These are phyloP conservation scores for Varroa destructor DNA, from an alignment of 1,140 invertebrate genomes.

Conservation along the genomic window DNA sequence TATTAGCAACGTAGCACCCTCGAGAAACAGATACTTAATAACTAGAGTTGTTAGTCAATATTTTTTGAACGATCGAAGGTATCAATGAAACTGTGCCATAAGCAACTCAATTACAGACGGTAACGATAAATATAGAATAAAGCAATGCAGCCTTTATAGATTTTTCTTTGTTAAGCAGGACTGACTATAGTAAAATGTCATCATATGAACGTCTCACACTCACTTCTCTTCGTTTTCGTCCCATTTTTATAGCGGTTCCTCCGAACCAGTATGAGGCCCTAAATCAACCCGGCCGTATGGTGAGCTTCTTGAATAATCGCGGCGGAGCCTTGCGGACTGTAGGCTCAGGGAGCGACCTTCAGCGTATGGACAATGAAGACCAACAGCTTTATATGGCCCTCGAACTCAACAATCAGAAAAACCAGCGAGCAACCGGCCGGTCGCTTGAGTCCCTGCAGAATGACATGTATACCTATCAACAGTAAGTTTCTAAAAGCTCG, in stretches of 20 bases:
- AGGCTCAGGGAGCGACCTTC: conserved; percentile 13
- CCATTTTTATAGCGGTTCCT: background rate
- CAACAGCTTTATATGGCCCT: conserved; percentile 24
- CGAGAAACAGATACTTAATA: too few relatives aligned
- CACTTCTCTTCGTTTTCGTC: background rate
- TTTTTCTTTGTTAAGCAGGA: too few relatives aligned
- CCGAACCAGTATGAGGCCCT: conserved; percentile 26
- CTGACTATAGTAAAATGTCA: too few relatives aligned
- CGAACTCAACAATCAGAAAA: conserved; percentile 25
- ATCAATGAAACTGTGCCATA: too few relatives aligned
- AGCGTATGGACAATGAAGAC: conserved; percentile 26
- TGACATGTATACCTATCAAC: conserved; percentile 26
- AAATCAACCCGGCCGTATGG: conserved; percentile 15
- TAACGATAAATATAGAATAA: too few relatives aligned
- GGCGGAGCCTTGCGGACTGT: conserved; percentile 14
- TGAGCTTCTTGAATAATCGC: conserved; percentile 16
- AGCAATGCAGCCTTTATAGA: too few relatives aligned
- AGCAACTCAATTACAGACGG: too few relatives aligned
- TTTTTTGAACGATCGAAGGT: too few relatives aligned
- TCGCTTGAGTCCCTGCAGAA: conserved; percentile 21
- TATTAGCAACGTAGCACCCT: too few relatives aligned
- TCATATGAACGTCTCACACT: too few relatives aligned
- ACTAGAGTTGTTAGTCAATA: too few relatives aligned
- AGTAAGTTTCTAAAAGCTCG: background rate
- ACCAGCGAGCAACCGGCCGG: conserved; percentile 16